Percentiles rank a stretch among this genome's conserved stretches.
Evolutionary conservation across 2,888 invertebrate species (phyloP).

Genomic region (Mythimna ferrago): DNA sequence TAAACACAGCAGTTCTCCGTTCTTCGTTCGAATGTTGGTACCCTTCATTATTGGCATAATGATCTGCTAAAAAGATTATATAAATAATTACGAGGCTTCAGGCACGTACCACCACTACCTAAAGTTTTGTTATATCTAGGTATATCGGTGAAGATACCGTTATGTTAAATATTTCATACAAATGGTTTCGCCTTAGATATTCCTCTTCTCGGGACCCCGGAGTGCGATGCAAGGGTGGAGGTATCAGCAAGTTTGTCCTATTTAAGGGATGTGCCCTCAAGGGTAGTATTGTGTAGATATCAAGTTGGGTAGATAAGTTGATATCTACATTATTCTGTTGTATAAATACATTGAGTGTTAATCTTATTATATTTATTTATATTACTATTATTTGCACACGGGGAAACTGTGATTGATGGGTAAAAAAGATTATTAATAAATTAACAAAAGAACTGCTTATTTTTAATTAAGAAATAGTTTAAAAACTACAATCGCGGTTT

Average conservation of each 20-base stretch:
- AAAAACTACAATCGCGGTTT: background rate
- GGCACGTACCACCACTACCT: background rate
- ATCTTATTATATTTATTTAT: background rate
- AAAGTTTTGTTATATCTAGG: constrained; percentile 11
- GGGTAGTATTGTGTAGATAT: constrained; percentile 42
- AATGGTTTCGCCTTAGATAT: constrained; percentile 64
- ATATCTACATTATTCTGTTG: constrained; percentile 17
- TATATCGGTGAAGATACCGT: constrained; percentile 40
- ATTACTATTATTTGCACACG: too few species aligned
- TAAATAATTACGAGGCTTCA: background rate
- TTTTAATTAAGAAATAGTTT: too few species aligned
- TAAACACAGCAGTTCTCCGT: background rate
- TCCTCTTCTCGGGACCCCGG: constrained; percentile 56
- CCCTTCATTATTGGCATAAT: background rate
- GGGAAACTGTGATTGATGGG: too few species aligned
- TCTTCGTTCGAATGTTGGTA: background rate
- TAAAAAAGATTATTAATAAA: too few species aligned
- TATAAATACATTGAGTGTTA: background rate
- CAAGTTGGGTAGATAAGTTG: constrained; percentile 18
- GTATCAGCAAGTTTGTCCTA: constrained; percentile 64
- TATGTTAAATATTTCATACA: constrained; percentile 68
- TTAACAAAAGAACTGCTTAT: too few species aligned
- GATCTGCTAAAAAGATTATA: background rate
- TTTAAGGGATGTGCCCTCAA: constrained; percentile 55
- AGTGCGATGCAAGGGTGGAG: constrained; percentile 48